Percentiles rank a stretch among this genome's conserved stretches.
Evolutionary conservation across 2,888 invertebrate species (phyloP).

Genomic region (Andrena minutula): DNA sequence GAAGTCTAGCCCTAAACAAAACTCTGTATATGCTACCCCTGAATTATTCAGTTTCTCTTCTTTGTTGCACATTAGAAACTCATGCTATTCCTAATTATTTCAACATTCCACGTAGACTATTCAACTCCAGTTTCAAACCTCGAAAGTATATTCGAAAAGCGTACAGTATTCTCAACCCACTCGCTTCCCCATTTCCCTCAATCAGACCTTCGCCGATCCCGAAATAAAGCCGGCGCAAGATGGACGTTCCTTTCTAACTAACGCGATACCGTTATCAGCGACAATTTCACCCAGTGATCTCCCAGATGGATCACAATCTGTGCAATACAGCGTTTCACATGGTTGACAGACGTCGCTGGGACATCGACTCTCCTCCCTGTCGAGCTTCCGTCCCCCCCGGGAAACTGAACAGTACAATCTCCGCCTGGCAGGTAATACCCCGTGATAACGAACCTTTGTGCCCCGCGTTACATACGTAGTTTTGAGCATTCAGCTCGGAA

Average conservation of each 20-base stretch:
- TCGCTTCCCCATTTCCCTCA: background rate
- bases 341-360: conserved; percentile 18
- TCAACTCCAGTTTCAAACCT: too few relatives aligned
- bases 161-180: too few relatives aligned
- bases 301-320: background rate
- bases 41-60: conserved; percentile 7
- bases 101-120: too few relatives aligned
- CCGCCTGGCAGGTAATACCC: conserved; percentile 59
- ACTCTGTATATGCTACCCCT: conserved; percentile 3
- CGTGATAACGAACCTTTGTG: conserved; percentile 71
- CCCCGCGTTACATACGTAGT: conserved; percentile 55
- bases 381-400: conserved; percentile 31
- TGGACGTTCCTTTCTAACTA: background rate
- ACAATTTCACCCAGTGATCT: background rate
- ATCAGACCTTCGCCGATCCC: background rate
- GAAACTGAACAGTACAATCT: conserved; percentile 55
- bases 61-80: background rate
- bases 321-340: background rate
- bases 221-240: background rate
- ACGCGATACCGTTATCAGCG: background rate
- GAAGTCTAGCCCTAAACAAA: conserved; percentile 8
- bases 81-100: background rate
- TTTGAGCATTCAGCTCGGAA: conserved; percentile 67
- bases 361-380: conserved; percentile 31
- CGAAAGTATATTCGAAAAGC: too few relatives aligned